A percentile compares a stretch with the other conserved stretches of the same genome.
phyloP scores from a whole-genome alignment of 2,797 vertebrate genomes.

The Acanthis flammea region DNA sequence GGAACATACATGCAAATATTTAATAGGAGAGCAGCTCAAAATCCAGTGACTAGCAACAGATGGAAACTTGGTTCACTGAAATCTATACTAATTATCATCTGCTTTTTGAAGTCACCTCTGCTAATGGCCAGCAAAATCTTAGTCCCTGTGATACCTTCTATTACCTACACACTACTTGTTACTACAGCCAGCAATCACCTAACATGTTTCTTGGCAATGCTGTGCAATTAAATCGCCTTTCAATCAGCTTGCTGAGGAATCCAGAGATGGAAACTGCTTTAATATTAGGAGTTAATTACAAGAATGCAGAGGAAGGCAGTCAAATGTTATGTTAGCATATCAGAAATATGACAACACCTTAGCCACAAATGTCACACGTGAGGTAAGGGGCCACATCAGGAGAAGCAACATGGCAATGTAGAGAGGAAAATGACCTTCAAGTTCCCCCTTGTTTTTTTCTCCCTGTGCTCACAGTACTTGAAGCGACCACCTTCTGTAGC shows the following conservation, averaged over 20 bases:
- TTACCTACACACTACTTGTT: slow-evolving; percentile 38
- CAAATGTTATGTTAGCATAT: background rate
- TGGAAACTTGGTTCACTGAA: slow-evolving; percentile 32
- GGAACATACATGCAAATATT: slow-evolving; percentile 34
- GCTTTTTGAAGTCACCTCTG: slow-evolving; percentile 55
- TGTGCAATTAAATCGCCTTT: slow-evolving; percentile 45
- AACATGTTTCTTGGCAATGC: slow-evolving; percentile 39
- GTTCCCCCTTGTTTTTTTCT: fast-evolving
- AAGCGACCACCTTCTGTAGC: background rate
- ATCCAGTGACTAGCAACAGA: background rate
- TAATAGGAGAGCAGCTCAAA: slow-evolving; percentile 26
- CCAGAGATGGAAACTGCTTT: slow-evolving; percentile 23
- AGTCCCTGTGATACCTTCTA: slow-evolving; percentile 50
- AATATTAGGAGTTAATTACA: slow-evolving; percentile 49
- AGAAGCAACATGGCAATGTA: fast-evolving
- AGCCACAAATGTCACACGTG: background rate
- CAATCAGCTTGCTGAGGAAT: slow-evolving; percentile 34
- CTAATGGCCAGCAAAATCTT: slow-evolving; percentile 54
- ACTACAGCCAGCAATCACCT: slow-evolving; percentile 30
- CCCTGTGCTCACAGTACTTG: background rate
- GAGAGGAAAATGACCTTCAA: background rate
- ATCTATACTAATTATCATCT: slow-evolving; percentile 47
- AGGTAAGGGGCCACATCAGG: background rate
- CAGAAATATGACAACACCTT: background rate
- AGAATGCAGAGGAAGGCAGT: slow-evolving; percentile 9